A percentile compares a stretch with the other conserved stretches of the same genome.
Evolutionary conservation across 37 sponge, comb jelly and placozoan genomes (phyloP).

Genomic region (Aphrocallistes beatrix): DNA sequence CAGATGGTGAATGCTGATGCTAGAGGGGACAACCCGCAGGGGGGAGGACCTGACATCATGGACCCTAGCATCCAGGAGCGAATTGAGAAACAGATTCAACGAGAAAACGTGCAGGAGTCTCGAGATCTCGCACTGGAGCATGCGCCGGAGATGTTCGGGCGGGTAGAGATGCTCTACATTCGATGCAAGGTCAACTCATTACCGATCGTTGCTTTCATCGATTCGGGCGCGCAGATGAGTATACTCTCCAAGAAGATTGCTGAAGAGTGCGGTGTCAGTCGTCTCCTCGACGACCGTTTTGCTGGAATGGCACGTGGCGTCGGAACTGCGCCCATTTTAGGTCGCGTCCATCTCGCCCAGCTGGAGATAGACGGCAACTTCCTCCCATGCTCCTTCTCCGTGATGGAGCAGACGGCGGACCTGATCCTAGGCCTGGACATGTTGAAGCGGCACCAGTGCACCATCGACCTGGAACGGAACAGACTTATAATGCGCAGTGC

Average conservation of each 20-base stretch:
- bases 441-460: conserved; percentile 90
- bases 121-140: conserved; percentile 70
- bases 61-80: conserved; percentile 48
- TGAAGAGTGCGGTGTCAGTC: conserved; percentile 68
- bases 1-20: conserved; percentile 59
- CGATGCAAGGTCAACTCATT: conserved; percentile 64
- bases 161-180: conserved; percentile 85
- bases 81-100: conserved; percentile 58
- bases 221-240: conserved; percentile 85
- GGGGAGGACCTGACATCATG: conserved; percentile 18
- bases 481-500: conserved; percentile 66
- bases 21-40: background rate
- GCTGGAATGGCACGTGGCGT: conserved; percentile 70
- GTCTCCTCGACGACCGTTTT: conserved; percentile 70
- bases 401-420: conserved; percentile 78
- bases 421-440: conserved; percentile 88
- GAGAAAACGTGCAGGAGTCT: conserved; percentile 66
- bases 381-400: conserved; percentile 72
- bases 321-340: conserved; percentile 78
- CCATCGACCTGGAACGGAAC: conserved; percentile 72
- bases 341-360: conserved; percentile 73
- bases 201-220: conserved; percentile 76
- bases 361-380: conserved; percentile 72
- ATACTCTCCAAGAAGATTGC: conserved; percentile 70
- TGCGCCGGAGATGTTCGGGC: conserved; percentile 81